These are phyloP conservation scores for Cassiopea andromeda DNA, from an alignment of 30 jellyfish, hydroid and myxozoan species.

Conservation along the genomic window DNA sequence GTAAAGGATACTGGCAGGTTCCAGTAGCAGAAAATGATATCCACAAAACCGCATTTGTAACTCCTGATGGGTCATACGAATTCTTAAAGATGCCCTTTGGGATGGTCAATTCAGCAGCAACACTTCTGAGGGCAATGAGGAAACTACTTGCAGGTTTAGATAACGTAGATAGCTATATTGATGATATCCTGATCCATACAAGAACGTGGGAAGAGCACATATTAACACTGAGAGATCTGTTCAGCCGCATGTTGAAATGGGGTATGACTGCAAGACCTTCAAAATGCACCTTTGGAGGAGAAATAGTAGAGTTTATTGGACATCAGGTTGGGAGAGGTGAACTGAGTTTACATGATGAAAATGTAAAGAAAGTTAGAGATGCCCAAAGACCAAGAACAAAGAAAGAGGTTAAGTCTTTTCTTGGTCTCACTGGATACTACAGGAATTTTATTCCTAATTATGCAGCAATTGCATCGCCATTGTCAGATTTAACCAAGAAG, in stretches of 20 bases:
- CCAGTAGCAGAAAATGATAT: constrained; percentile 26
- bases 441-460: constrained; percentile 38
- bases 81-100: constrained; percentile 59
- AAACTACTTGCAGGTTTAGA: constrained; percentile 29
- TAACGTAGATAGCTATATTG: constrained; percentile 32
- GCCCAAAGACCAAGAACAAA: constrained; percentile 54
- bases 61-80: constrained; percentile 50
- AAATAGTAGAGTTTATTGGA: constrained; percentile 31
- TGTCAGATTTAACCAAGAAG: constrained; percentile 40
- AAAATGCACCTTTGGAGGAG: constrained; percentile 29
- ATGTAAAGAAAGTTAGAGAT: constrained; percentile 48
- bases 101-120: constrained; percentile 42
- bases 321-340: constrained; percentile 45
- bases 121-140: constrained; percentile 44
- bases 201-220: constrained; percentile 57
- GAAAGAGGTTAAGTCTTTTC: constrained; percentile 44
- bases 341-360: constrained; percentile 46
- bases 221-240: constrained; percentile 25
- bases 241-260: constrained; percentile 48
- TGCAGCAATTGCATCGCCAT: constrained; percentile 59
- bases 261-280: constrained; percentile 50
- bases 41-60: constrained; percentile 39
- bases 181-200: constrained; percentile 63
- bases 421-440: constrained; percentile 46
- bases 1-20: constrained; percentile 56